Evolutionary conservation across 2,888 invertebrate species (phyloP).

Genomic region (Dryadula phaetusa): DNA sequence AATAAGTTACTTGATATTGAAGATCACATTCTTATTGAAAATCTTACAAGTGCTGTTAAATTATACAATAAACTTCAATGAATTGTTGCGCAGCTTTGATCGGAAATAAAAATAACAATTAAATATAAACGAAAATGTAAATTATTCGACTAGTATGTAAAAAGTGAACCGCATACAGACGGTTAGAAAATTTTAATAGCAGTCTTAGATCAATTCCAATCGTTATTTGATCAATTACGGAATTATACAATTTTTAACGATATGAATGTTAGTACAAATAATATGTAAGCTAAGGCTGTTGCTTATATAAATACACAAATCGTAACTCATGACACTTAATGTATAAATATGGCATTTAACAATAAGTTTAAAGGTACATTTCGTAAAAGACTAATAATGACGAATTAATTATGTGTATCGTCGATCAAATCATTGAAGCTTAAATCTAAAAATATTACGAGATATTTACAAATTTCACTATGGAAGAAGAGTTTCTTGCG

Average conservation of each 20-base stretch:
- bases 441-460: slow-evolving; percentile 69
- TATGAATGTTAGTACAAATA: slow-evolving; percentile 68
- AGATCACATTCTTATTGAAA: slow-evolving; percentile 62
- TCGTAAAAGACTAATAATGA: slow-evolving; percentile 79
- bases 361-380: slow-evolving; percentile 80
- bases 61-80: slow-evolving; percentile 39
- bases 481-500: slow-evolving; percentile 78
- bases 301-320: slow-evolving; percentile 55
- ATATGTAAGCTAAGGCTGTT: slow-evolving; percentile 52
- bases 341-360: slow-evolving; percentile 83
- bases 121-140: slow-evolving; percentile 25
- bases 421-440: slow-evolving; percentile 74
- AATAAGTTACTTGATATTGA: slow-evolving; percentile 79
- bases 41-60: slow-evolving; percentile 36
- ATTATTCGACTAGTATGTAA: slow-evolving; percentile 55
- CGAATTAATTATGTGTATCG: slow-evolving; percentile 79
- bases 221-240: slow-evolving; percentile 52
- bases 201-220: slow-evolving; percentile 83
- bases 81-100: slow-evolving; percentile 25
- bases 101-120: slow-evolving; percentile 10
- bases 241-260: slow-evolving; percentile 51
- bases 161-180: slow-evolving; percentile 52
- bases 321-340: slow-evolving; percentile 75
- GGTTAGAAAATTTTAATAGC: slow-evolving; percentile 69
- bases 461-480: slow-evolving; percentile 84